Conservation (phyloP, 1,140 invertebrate genomes). For the Holotrichia oblita region DNA sequence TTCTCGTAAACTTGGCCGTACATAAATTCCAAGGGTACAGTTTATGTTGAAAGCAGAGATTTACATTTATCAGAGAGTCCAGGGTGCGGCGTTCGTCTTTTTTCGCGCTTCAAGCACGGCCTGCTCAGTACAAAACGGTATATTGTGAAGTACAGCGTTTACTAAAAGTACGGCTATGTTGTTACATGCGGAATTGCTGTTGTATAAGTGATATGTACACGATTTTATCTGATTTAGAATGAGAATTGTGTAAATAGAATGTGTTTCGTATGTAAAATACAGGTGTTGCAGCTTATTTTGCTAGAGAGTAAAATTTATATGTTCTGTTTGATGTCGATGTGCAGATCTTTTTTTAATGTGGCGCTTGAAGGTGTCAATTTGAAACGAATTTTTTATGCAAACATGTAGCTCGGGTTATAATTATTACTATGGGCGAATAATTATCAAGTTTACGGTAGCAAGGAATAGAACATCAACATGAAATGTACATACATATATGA, state of each 20-base stretch:
- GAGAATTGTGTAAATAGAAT: not conserved
- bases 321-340: no score
- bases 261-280: not conserved
- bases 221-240: not conserved
- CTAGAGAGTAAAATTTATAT: no score
- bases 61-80: not conserved
- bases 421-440: no score
- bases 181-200: not conserved
- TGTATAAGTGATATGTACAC: not conserved
- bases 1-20: not conserved
- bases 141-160: not conserved
- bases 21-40: conserved; percentile 7
- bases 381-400: no score
- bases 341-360: no score
- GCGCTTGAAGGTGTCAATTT: no score
- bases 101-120: not conserved
- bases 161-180: not conserved
- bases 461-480: no score
- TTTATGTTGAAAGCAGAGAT: conserved; percentile 13
- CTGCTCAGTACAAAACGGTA: not conserved
- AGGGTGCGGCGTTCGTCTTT: not conserved
- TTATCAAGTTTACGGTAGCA: no score
- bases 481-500: no score
- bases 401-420: no score
- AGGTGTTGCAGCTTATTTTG: no score